Evolutionary conservation across 2,113 vertebrate species (phyloP).

Genomic region (Odobenus rosmarus): DNA sequence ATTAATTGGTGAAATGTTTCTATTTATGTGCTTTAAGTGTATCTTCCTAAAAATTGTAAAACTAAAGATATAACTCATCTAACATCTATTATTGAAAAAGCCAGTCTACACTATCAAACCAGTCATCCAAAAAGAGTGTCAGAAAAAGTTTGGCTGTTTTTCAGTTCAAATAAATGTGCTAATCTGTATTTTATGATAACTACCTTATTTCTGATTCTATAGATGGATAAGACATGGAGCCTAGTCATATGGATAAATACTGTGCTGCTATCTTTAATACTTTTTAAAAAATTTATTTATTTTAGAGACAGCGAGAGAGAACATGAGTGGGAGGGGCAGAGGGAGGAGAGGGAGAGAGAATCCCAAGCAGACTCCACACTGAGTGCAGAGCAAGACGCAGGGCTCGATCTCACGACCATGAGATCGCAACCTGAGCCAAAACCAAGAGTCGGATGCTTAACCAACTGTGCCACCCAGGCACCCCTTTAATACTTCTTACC

Average conservation of each 20-base stretch:
- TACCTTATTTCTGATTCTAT: neutral
- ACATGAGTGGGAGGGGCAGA: neutral
- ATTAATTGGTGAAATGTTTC: neutral
- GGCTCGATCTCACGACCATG: neutral
- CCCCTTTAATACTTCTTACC: neutral
- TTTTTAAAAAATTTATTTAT: neutral
- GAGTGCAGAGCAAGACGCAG: neutral
- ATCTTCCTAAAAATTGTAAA: neutral
- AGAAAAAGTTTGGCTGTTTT: neutral
- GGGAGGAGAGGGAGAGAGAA: neutral
- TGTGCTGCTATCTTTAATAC: neutral
- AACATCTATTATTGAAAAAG: neutral
- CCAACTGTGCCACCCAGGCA: neutral
- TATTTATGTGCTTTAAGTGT: constrained; percentile 7
- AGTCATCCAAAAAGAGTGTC: neutral
- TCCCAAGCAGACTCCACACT: neutral
- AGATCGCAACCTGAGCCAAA: neutral
- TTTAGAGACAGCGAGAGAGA: neutral
- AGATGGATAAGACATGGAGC: neutral
- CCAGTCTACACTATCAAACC: neutral
- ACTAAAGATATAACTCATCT: neutral
- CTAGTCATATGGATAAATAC: neutral
- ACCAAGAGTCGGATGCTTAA: neutral
- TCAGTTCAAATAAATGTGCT: neutral
- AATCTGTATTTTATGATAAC: neutral